A percentile compares a stretch with the other conserved stretches of the same genome.
phyloP scores from a whole-genome alignment of 2,113 vertebrate genomes.

The Loxodonta africana region DNA sequence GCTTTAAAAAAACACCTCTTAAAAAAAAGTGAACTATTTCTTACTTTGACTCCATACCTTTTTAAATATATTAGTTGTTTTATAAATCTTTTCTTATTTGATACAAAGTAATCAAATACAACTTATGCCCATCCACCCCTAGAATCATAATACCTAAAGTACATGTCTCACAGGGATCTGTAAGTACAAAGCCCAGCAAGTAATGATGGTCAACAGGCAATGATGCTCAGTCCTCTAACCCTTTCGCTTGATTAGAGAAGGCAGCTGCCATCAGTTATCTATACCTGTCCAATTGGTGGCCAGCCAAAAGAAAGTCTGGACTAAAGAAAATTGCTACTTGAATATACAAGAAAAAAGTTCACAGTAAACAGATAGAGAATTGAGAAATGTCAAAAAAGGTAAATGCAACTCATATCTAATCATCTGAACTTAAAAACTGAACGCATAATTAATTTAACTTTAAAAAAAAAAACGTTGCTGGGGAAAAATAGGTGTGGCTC shows the following conservation, averaged over 20 bases:
- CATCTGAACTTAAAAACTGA: neutral
- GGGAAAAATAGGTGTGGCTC: neutral
- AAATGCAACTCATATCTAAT: neutral
- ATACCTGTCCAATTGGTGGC: neutral
- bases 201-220: neutral
- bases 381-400: neutral
- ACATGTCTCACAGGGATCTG: neutral
- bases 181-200: neutral
- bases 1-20: neutral
- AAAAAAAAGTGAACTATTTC: neutral
- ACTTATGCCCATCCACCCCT: neutral
- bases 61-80: neutral
- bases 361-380: neutral
- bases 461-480: neutral
- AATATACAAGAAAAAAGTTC: conserved; percentile 2
- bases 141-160: neutral
- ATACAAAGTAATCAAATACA: neutral
- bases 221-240: neutral
- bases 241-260: neutral
- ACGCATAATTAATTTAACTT: neutral
- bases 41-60: neutral
- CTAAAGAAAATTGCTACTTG: neutral
- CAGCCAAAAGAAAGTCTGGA: neutral
- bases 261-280: neutral
- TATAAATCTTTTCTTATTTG: neutral